Evolutionary conservation across 2,888 invertebrate genomes (phyloP), one percentile per base, ranked within the genome.

Genomic region (Homarus gammarus): DNA sequence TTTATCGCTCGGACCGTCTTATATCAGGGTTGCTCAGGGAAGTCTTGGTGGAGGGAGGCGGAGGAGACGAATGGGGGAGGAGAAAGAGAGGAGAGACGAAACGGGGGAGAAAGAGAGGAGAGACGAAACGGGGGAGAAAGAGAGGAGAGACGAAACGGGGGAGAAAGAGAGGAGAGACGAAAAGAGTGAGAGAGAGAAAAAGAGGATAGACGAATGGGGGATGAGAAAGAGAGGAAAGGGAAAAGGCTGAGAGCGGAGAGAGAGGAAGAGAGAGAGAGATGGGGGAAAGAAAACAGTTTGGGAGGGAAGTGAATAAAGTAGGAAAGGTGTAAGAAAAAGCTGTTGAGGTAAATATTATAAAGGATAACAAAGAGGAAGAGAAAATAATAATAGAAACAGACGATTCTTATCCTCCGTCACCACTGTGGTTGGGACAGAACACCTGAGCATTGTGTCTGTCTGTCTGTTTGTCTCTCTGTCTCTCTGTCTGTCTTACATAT

Each of bases 1-100:
- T 87, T 87, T 87, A 87, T 87, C 73, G 86, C 86, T 84, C 38
- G 86, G 68, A 38, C 86, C 64, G 79, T 87, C 86, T 87, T 87
- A 87, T 87, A 87, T 87, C 86, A 87, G 86, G 86, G 86, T 87
- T 87, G 78, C 79, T 79, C 78, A 44, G 86, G 72, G 84, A 75
- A 75, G 84, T 75, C 84, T 75, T 44, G 75, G 27, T 70, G 64
- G 70, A 33, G 79, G 38, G 18, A 61, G 73, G 27, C 61, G 31
- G 75, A 31, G 27, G 2, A 75, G 75, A 36, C 36, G 38, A 61
- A 75, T 1, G 33, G 51, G 61, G 8, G 75, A 73, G 56, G 56
- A 44, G 70, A 68, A 70, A 75, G 83, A 70, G 75, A 61, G 84
- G 33, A 64, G 36, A 36, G 72, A 49, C 10, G 84, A 73, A 56